Evolutionary conservation across 2,888 invertebrate genomes (phyloP), one percentile per base, ranked within the genome.

Genomic region (Drosophila mercatorum): DNA sequence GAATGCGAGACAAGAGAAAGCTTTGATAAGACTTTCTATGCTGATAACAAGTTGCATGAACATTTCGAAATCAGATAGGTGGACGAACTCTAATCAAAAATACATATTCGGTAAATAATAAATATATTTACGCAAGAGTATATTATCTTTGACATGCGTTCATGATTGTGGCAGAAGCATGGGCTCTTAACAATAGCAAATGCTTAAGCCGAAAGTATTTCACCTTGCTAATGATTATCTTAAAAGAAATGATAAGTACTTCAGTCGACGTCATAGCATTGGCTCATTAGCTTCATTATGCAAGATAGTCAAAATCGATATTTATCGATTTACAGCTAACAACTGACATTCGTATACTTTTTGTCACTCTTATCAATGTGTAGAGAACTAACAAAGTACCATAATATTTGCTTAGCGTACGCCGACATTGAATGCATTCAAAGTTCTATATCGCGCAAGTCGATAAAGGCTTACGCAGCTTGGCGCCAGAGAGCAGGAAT

Each of bases 391-490:
- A 59, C 22, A 28, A n/a, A 41, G 3, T 52, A 28, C 2, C 12
- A 52, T 14, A 38, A 22, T 52, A 38, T 53, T 36, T 7, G 17
- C 34, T 8, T 22, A 2, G 22, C 22, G 22, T 22, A 22, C 22
- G 22, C 22, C 22, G 10, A 26, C 11, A 12, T 5, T 10, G n/a
- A 56, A 38, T 65, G 43, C 43, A 56, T 28, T 38, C 36, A 49
- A 43, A 1, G 49, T 40, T 31, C 12, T 40, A 38, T 47, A 49
- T 47, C 22, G 22, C 22, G 22, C 22, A 22, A 22, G 44, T 60
- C 38, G 47, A 59, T 57, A 63, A 59, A 67, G 56, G 58, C 61
- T 53, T 56, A 53, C 80, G 60, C 66, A 63, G 67, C 44, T 66
- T 57, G 65, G 46, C 70, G 57, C 43, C 52, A 36, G 26, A 26